Evolutionary conservation across 2,888 invertebrate genomes (phyloP).

Genomic region (Eupithecia abbreviata): DNA sequence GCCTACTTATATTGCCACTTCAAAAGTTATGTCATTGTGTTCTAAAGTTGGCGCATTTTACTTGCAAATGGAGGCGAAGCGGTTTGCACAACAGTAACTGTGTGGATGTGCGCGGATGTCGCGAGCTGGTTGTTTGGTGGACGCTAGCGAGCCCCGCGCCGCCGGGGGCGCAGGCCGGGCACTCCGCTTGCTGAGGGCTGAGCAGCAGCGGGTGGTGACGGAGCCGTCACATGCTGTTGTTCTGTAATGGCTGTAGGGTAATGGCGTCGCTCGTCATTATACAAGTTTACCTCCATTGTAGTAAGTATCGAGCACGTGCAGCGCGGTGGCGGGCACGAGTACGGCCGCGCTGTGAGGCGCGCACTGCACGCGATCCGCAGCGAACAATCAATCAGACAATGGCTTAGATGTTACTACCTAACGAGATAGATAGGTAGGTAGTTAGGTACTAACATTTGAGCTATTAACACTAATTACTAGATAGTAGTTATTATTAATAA

Average conservation of each 20-base stretch:
- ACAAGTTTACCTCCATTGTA: not conserved
- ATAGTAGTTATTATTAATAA: no score
- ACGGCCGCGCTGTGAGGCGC: not conserved
- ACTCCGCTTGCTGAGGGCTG: no score
- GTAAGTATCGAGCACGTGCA: not conserved
- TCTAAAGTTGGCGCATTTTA: not conserved
- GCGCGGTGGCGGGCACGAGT: no score
- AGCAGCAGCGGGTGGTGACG: not conserved
- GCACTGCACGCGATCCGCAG: not conserved
- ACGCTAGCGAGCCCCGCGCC: not conserved
- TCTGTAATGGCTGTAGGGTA: not conserved
- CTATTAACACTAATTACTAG: no score
- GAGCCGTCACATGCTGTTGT: not conserved
- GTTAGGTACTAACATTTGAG: no score
- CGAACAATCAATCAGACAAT: constrained; percentile 4
- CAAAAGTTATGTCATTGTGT: not conserved
- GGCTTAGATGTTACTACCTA: not conserved
- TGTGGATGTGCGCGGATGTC: no score
- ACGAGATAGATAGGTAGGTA: not conserved
- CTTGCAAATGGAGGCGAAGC: not conserved
- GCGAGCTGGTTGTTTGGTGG: no score
- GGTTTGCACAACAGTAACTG: not conserved
- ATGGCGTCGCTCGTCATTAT: not conserved
- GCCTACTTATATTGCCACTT: not conserved
- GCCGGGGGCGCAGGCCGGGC: not conserved